A percentile compares a stretch with the other conserved stretches of the same genome.
Evolutionary conservation across 2,113 vertebrate species (phyloP).

Genomic region (Lophochroa leadbeateri): DNA sequence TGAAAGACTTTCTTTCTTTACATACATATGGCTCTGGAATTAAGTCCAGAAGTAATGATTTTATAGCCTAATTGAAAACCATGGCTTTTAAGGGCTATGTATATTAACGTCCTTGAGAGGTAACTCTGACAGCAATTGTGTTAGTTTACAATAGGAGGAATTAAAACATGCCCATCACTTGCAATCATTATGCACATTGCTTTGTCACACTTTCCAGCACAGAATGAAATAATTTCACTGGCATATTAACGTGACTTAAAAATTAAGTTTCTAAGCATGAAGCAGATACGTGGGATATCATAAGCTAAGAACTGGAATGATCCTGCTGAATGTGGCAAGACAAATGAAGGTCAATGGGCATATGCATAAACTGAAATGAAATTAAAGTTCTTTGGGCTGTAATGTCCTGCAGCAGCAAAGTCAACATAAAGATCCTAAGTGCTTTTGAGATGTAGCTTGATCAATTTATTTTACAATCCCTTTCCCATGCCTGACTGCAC

Average conservation of each 20-base stretch:
- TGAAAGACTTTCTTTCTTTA: not conserved
- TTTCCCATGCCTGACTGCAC: not conserved
- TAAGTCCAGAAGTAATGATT: not conserved
- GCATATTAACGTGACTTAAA: not conserved
- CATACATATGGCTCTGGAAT: not conserved
- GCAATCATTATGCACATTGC: not conserved
- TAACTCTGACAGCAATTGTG: not conserved
- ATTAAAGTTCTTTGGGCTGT: not conserved
- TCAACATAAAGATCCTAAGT: not conserved
- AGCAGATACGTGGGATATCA: not conserved
- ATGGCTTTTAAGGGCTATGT: not conserved
- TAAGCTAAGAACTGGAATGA: not conserved
- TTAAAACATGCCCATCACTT: not conserved
- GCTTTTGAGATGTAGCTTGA: not conserved
- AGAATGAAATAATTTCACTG: not conserved
- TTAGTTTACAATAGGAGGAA: not conserved
- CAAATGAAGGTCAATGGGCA: not conserved
- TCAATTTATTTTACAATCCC: not conserved
- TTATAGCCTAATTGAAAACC: not conserved
- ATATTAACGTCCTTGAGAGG: rapidly evolving
- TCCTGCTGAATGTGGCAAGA: not conserved
- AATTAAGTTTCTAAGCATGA: not conserved
- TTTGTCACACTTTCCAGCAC: not conserved
- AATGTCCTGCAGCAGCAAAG: not conserved
- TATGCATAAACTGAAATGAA: not conserved